Conservation (phyloP, 2,888 invertebrate species). For the Andrena trimmerana region DNA sequence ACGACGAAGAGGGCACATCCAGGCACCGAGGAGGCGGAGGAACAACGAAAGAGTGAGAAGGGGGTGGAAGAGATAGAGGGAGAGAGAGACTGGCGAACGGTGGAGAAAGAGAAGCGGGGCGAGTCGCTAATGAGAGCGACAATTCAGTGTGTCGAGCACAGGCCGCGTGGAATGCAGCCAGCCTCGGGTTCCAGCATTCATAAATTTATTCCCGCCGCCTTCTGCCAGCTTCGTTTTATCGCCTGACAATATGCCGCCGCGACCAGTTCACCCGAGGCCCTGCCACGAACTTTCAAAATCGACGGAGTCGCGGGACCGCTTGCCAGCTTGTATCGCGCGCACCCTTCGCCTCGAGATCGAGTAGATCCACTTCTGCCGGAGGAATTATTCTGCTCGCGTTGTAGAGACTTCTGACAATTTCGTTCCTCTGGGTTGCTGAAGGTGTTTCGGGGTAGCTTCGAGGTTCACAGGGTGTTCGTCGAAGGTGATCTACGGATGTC, state of each 20-base stretch:
- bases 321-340: not conserved
- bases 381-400: not conserved
- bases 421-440: too few species aligned
- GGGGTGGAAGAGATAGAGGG: conserved; percentile 22
- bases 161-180: conserved; percentile 81
- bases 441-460: too few species aligned
- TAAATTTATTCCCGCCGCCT: conserved; percentile 82
- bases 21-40: conserved; percentile 2
- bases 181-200: conserved; percentile 79
- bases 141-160: conserved; percentile 82
- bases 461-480: too few species aligned
- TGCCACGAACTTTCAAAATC: conserved; percentile 70
- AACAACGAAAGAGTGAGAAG: not conserved
- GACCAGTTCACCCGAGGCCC: conserved; percentile 58
- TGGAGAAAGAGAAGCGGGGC: conserved; percentile 66
- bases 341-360: conserved; percentile 1
- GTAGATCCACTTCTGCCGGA: not conserved
- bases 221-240: conserved; percentile 79
- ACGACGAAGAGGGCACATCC: conserved; percentile 4
- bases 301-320: conserved; percentile 27
- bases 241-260: conserved; percentile 79
- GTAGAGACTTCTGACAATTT: too few species aligned
- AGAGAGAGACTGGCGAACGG: conserved; percentile 40
- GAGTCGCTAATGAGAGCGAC: conserved; percentile 83
- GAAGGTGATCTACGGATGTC: too few species aligned